Evolutionary conservation across 2,888 invertebrate species (phyloP).

Genomic region (Onthophagus sagittarius): DNA sequence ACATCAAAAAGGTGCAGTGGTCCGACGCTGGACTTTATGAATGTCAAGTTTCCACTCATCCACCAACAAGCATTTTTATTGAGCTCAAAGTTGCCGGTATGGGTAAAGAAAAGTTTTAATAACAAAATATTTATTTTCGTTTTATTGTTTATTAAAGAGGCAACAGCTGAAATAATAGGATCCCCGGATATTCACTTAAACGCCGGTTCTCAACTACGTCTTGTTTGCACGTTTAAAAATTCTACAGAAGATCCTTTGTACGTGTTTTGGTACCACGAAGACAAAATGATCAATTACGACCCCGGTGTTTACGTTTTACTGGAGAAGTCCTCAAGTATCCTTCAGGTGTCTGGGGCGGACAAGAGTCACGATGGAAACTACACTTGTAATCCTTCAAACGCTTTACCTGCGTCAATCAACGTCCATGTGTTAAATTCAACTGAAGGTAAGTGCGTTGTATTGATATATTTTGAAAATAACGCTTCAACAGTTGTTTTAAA

Average conservation of each 20-base stretch:
- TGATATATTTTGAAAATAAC: too few relatives aligned
- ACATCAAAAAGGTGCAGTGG: constrained; percentile 65
- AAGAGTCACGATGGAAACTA: constrained; percentile 62
- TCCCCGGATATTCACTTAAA: constrained; percentile 58
- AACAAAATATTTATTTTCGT: constrained; percentile 19
- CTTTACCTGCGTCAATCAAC: constrained; percentile 60
- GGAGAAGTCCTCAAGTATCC: constrained; percentile 49
- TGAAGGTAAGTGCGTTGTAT: too few relatives aligned
- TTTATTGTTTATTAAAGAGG: constrained; percentile 44
- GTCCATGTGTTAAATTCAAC: constrained; percentile 67
- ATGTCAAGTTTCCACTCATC: constrained; percentile 79
- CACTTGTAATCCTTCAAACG: constrained; percentile 66
- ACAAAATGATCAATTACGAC: constrained; percentile 60
- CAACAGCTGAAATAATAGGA: constrained; percentile 56
- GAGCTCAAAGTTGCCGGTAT: constrained; percentile 70
- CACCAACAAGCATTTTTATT: constrained; percentile 70
- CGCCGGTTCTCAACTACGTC: constrained; percentile 55
- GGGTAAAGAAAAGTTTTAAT: constrained; percentile 3
- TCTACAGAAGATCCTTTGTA: constrained; percentile 56
- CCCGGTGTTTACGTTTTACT: constrained; percentile 53
- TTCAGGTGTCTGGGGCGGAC: constrained; percentile 62
- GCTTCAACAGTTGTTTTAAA: too few relatives aligned
- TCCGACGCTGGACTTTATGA: constrained; percentile 71
- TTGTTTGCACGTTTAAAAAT: constrained; percentile 54
- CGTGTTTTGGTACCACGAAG: constrained; percentile 60